Evolutionary conservation across 2,113 vertebrate species (phyloP).

Genomic region (Cephalopholis sonnerati): DNA sequence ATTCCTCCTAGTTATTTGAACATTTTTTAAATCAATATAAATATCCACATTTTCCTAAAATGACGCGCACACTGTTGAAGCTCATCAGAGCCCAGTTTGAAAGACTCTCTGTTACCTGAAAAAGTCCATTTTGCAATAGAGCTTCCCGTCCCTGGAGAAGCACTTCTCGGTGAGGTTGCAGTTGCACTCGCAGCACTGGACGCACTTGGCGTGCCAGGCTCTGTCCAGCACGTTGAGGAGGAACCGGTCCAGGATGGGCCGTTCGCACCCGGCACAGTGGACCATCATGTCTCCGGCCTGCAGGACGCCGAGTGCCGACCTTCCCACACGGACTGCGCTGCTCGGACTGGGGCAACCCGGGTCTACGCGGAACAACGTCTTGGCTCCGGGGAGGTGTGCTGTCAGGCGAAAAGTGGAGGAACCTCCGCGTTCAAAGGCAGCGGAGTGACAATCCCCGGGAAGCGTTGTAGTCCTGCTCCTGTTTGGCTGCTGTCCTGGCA

Average conservation of each 20-base stretch:
- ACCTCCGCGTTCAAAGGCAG: slow-evolving; percentile 35
- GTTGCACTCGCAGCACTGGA: slow-evolving; percentile 97
- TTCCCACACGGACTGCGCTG: slow-evolving; percentile 79
- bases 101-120: slow-evolving; percentile 90
- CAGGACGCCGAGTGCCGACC: slow-evolving; percentile 80
- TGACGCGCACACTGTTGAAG: background rate
- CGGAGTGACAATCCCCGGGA: slow-evolving; percentile 51
- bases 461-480: slow-evolving; percentile 60
- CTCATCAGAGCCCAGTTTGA: background rate
- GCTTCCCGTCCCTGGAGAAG: slow-evolving; percentile 97
- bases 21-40: background rate
- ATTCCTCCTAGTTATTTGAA: background rate
- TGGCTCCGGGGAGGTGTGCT: slow-evolving; percentile 74
- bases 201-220: slow-evolving; percentile 97
- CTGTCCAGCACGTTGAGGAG: slow-evolving; percentile 96
- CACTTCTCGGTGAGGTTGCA: slow-evolving; percentile 97
- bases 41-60: background rate
- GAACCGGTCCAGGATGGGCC: slow-evolving; percentile 96
- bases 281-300: slow-evolving; percentile 93
- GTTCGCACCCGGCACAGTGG: slow-evolving; percentile 97
- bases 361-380: slow-evolving; percentile 85
- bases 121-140: slow-evolving; percentile 98
- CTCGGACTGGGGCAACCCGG: slow-evolving; percentile 80
- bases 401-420: slow-evolving; percentile 58
- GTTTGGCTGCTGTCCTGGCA: slow-evolving; percentile 39